Percentiles rank a stretch among this genome's conserved stretches.
Conservation (phyloP, 2,113 vertebrate species). For the Apodemus sylvaticus region DNA sequence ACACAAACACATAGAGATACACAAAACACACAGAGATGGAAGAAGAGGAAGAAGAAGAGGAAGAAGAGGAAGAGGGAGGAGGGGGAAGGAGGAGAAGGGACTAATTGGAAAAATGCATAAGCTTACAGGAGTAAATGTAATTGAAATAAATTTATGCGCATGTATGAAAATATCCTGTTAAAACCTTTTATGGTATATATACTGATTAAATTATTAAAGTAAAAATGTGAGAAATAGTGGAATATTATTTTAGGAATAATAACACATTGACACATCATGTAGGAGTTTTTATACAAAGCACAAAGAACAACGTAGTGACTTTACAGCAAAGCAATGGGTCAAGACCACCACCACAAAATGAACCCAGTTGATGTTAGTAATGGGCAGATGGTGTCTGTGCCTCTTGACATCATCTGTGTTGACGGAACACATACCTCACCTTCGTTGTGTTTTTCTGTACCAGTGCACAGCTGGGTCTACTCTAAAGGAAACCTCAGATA, state of each 20-base stretch:
- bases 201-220: not conserved
- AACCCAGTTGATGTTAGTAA: not conserved
- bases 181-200: not conserved
- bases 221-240: not conserved
- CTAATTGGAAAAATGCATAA: not conserved
- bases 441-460: not conserved
- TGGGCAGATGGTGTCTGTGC: not conserved
- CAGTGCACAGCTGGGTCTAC: not conserved
- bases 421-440: not conserved
- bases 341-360: not conserved
- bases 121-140: not conserved
- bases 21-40: not conserved
- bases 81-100: not conserved
- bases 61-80: too few species aligned
- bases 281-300: constrained; percentile 27
- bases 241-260: not conserved
- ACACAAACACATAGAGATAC: not conserved
- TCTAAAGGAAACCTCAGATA: not conserved
- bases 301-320: not conserved
- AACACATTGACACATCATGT: not conserved
- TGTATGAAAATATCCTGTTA: not conserved
- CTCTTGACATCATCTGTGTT: not conserved
- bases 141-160: not conserved
- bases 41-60: not conserved
- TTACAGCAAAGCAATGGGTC: not conserved